These are phyloP conservation scores for Tinamus guttatus DNA, from an alignment of 2,113 vertebrate genomes.

Conservation along the genomic window DNA sequence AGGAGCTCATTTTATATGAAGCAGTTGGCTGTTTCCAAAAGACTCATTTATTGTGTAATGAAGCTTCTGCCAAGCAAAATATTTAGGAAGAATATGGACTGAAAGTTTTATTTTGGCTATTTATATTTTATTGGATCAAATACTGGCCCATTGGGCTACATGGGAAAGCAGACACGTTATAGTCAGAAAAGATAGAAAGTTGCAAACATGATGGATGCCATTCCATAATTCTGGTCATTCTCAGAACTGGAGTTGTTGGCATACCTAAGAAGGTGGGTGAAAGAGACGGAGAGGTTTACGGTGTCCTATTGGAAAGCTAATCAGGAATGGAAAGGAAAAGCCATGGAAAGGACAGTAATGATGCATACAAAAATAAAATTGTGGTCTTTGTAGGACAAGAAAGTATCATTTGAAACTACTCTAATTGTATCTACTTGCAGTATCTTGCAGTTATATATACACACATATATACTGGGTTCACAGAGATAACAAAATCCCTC, in stretches of 20 bases:
- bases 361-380: neutral
- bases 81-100: slow-evolving; percentile 3
- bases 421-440: neutral
- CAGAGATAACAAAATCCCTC: neutral
- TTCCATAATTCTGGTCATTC: neutral
- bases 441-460: neutral
- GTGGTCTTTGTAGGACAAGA: neutral
- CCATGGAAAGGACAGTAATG: neutral
- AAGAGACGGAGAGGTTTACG: neutral
- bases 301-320: neutral
- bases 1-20: slow-evolving; percentile 36
- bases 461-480: no score
- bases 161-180: neutral
- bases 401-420: neutral
- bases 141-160: neutral
- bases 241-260: neutral
- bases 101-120: slow-evolving; percentile 16
- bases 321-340: neutral
- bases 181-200: neutral
- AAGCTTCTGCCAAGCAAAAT: slow-evolving; percentile 53
- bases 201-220: neutral
- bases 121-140: neutral
- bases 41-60: slow-evolving; percentile 51
- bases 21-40: slow-evolving; percentile 47
- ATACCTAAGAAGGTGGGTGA: neutral